Conservation (phyloP, 2,888 invertebrate species). For the Calameuta filiformis region DNA sequence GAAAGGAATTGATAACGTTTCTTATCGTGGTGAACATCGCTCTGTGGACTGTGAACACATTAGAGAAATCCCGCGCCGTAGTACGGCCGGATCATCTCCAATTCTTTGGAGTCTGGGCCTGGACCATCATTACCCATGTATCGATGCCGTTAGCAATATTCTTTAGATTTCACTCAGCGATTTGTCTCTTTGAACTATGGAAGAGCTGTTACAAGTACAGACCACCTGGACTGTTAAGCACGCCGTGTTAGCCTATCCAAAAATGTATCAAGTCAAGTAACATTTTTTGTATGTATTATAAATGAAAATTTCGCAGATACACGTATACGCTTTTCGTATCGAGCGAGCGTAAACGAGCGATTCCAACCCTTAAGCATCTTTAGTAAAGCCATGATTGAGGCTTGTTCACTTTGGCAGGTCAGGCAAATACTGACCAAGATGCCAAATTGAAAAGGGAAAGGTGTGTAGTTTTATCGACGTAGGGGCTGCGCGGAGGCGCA, state of each 20-base stretch:
- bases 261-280: no score
- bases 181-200: constrained; percentile 94
- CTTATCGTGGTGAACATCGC: constrained; percentile 84
- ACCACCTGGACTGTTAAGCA: constrained; percentile 38
- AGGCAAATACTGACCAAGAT: constrained; percentile 26
- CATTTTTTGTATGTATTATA: not conserved
- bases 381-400: not conserved
- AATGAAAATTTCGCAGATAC: not conserved
- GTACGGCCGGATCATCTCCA: constrained; percentile 84
- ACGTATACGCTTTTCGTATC: not conserved
- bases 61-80: constrained; percentile 85
- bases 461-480: constrained; percentile 22
- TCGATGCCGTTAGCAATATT: constrained; percentile 91
- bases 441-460: constrained; percentile 34
- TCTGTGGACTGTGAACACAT: constrained; percentile 87
- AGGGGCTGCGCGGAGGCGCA: constrained; percentile 30
- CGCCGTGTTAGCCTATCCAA: constrained; percentile 11
- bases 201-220: constrained; percentile 87
- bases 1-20: constrained; percentile 87
- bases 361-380: not conserved
- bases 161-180: constrained; percentile 91
- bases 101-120: constrained; percentile 89
- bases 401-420: not conserved
- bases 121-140: constrained; percentile 91
- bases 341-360: not conserved